Conservation (phyloP, 2,797 vertebrate genomes). For the Paedocypris micromegethes region DNA sequence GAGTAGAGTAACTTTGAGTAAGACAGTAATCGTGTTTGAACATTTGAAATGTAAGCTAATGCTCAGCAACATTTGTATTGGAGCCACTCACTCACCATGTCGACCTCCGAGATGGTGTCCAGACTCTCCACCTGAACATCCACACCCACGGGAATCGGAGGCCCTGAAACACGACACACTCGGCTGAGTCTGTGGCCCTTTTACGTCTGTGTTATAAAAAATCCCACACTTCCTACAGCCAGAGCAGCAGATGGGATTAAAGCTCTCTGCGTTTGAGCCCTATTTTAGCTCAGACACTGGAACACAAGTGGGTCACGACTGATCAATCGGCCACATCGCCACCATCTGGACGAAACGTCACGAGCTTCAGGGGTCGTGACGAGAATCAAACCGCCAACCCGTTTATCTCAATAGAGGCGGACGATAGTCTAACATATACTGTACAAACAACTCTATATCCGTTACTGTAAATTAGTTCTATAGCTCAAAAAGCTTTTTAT, state of each 20-base stretch:
- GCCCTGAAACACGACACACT: slow-evolving; percentile 65
- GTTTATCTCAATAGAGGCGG: too few species aligned
- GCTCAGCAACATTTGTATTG: too few species aligned
- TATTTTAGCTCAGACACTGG: slow-evolving; percentile 55
- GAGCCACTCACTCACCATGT: slow-evolving; percentile 77
- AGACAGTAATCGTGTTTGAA: too few species aligned
- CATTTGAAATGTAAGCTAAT: too few species aligned
- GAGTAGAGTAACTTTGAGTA: too few species aligned
- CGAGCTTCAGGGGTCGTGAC: too few species aligned
- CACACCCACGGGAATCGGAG: slow-evolving; percentile 93
- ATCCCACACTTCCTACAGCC: not conserved
- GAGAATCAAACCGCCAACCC: too few species aligned
- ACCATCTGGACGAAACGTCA: slow-evolving; percentile 35
- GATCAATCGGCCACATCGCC: slow-evolving; percentile 54
- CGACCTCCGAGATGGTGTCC: slow-evolving; percentile 95
- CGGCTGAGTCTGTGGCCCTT: not conserved
- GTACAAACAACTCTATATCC: too few species aligned
- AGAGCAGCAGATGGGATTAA: slow-evolving; percentile 39
- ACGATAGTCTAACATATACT: too few species aligned
- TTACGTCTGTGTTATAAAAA: not conserved
- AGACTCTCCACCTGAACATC: slow-evolving; percentile 97
- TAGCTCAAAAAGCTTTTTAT: too few species aligned
- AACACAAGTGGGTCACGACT: slow-evolving; percentile 65
- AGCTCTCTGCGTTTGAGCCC: slow-evolving; percentile 55
- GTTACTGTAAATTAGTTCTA: too few species aligned